Base-by-base conservation (phyloP, 2,797 vertebrate genomes). In the Syndactyla subalaris region DNA sequence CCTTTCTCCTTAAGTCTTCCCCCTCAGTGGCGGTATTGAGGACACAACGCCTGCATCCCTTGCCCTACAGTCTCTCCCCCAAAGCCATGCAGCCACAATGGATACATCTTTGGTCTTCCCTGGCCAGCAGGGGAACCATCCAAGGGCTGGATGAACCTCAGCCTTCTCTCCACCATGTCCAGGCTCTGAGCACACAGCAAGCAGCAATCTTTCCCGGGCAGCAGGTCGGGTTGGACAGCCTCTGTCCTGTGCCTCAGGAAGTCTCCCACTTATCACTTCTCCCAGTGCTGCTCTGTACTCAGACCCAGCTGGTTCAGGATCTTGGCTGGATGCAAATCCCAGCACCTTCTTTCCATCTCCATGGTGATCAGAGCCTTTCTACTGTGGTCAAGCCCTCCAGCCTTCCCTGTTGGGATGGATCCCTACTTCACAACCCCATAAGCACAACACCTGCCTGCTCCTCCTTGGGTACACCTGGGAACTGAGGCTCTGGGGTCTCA, bases 11-110 rank as follows among this genome's bases (percentile, higher is more conserved):
- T 18, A 71, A 85, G 14, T 12, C 12, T 62, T 49, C 18, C 30
- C 51, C 11, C 10, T 32, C 29, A 12, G 18, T 54, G 29, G 29
- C 11, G 20, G 29, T 32, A 54, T 13, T 54, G 18, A 71, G 38
- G 13, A 71, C 16, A 55, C 4, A 54, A 3, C 13, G 5, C 11
- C 4, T 14, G 14, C 17, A 6, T 41, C 4, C 4, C 27, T 46
- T 81, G 45, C 8, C 8, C 45, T 54, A 8, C 7, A 49, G 3
- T 4, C 3, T 78, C 12, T 54, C 2, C 13, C 19, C 13, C 5
- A 58, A 18, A 66, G 10, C 9, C 6, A 1, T 14, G 12, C 7
- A 21, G 32, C 36, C 12, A 57, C 1, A 3, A 9, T 1, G 70
- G 20, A 9, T 17, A 24, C 1, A 7, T 8, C 17, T 23, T 27